Conservation (phyloP, 1,140 invertebrate species). For the Eufriesea mexicana region DNA sequence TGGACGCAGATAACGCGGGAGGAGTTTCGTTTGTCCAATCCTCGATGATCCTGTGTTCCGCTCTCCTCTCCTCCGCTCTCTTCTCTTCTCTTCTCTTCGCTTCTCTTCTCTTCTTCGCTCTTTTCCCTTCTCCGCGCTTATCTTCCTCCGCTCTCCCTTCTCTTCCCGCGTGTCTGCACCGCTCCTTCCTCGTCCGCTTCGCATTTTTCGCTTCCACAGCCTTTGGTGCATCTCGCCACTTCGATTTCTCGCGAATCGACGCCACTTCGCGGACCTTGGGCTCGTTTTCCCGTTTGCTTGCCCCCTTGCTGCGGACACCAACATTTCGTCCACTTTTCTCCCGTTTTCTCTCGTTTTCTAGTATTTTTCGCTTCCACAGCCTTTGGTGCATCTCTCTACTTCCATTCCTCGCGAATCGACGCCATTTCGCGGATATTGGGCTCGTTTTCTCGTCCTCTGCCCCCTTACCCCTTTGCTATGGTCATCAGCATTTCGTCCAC, state of each 20-base stretch:
- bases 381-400: neutral
- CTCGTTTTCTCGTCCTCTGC: too few relatives aligned
- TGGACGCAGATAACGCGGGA: constrained; percentile 77
- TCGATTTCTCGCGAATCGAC: neutral
- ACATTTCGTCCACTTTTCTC: too few relatives aligned
- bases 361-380: too few relatives aligned
- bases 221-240: neutral
- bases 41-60: constrained; percentile 76
- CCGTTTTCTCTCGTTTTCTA: too few relatives aligned
- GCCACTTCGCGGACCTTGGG: too few relatives aligned
- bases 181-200: constrained; percentile 10
- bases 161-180: neutral
- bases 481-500: too few relatives aligned
- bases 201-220: neutral
- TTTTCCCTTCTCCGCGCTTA: constrained; percentile 17
- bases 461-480: too few relatives aligned
- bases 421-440: too few relatives aligned
- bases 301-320: too few relatives aligned
- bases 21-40: constrained; percentile 81
- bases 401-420: neutral
- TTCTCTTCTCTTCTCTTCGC: constrained; percentile 22
- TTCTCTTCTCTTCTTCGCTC: constrained; percentile 12
- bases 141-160: neutral
- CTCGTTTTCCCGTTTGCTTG: too few relatives aligned
- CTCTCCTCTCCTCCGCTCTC: constrained; percentile 47